Evolutionary conservation across 2,888 invertebrate genomes (phyloP), one percentile per base, ranked within the genome.

Genomic region (Orthosia cruda): DNA sequence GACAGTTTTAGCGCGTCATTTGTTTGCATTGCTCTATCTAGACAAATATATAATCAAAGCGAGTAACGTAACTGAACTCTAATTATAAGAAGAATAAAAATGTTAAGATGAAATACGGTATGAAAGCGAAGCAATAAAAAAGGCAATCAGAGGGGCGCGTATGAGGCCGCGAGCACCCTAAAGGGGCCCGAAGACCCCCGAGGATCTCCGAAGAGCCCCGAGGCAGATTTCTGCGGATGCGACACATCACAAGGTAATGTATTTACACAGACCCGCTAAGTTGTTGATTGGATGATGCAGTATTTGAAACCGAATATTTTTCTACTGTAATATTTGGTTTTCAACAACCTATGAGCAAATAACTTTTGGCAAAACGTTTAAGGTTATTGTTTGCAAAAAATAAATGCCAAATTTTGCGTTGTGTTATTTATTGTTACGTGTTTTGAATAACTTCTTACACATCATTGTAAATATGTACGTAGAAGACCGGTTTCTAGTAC

Each of bases 121-220:
- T 80, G 77, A 82, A 88, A 79, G 88, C 80, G 85, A 89, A 83
- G 91, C 91, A 93, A 92, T 93, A 93, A 93, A 93, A 92, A 90
- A 91, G 90, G 92, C 91, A 93, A 93, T 93, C 91, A 92, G 85
- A 82, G 84, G 83, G 88, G 87, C 72, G 85, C 81, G 81, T 69
- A 73, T 76, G 73, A 57, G 61, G 73, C 76, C 74, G 65, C 74
- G 79, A 87, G 88, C 80, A 55, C n/a, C 65, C 74, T 49, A 66
- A 66, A 49, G 58, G 62, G 80, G 45, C 20, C 65, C 76, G 81
- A 84, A 16, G 54, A 64, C 20, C 47, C 57, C 61, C 74, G 83
- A 86, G 9, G 20, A 68, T 23, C 54, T 58, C 55, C 70, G 84
- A 83, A 54, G 18, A 15, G 49, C 68, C 86, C 73, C 70, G 84